Percentiles rank a stretch among this genome's conserved stretches.
These are phyloP conservation scores for Nothobranchius furzeri DNA, from an alignment of 2,113 vertebrate species.

Conservation along the genomic window DNA sequence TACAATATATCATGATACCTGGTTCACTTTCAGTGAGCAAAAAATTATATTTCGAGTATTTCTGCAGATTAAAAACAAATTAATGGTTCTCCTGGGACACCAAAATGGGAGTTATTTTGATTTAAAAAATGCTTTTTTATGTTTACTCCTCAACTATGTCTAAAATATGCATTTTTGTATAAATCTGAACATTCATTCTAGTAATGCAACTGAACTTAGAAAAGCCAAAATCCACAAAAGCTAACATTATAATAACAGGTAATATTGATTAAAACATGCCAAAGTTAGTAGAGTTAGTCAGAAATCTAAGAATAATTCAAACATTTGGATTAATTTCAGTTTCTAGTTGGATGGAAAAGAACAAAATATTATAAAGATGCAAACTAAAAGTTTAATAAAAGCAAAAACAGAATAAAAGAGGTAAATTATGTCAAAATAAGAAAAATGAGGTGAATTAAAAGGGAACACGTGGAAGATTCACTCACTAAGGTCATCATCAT, in stretches of 20 bases:
- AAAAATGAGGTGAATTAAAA: conserved; percentile 68
- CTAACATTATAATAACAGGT: background rate
- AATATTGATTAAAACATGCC: conserved; percentile 32
- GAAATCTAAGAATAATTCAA: conserved; percentile 4
- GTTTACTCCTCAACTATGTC: no score
- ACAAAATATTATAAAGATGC: conserved; percentile 26
- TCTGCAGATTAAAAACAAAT: conserved; percentile 1
- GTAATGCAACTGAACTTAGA: conserved; percentile 5
- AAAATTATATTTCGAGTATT: background rate
- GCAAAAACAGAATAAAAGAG: conserved; percentile 36
- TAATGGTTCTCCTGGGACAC: no score
- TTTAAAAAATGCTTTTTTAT: no score
- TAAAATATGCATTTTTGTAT: no score
- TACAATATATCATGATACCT: background rate
- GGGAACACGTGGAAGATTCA: conserved; percentile 83
- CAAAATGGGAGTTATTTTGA: no score
- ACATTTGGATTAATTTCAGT: background rate
- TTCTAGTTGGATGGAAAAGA: conserved; percentile 18
- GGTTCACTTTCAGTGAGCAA: background rate
- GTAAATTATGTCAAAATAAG: conserved; percentile 19
- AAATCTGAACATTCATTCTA: no score
- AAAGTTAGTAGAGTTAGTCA: conserved; percentile 13
- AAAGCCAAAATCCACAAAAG: conserved; percentile 13
- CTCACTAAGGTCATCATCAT: conserved; percentile 96
- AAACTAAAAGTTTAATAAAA: conserved; percentile 39